A percentile compares a stretch with the other conserved stretches of the same genome.
These are phyloP conservation scores for Bufo gargarizans DNA, from an alignment of 2,113 vertebrate species.

Conservation along the genomic window DNA sequence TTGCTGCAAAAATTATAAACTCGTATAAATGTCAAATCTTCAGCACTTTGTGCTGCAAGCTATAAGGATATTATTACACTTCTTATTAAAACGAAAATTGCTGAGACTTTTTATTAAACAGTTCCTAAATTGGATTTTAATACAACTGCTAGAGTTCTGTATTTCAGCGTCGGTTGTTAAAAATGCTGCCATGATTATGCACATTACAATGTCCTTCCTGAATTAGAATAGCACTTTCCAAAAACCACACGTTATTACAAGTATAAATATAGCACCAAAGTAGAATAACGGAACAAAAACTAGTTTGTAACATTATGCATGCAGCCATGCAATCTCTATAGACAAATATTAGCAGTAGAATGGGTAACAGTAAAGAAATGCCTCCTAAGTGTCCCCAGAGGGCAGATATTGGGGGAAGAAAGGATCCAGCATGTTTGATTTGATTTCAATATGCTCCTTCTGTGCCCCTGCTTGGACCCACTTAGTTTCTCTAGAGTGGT, in stretches of 20 bases:
- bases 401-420: no score
- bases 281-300: not conserved
- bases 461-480: no score
- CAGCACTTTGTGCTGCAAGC: not conserved
- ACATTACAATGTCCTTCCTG: not conserved
- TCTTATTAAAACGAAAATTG: not conserved
- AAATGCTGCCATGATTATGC: not conserved
- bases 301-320: not conserved
- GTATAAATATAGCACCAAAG: not conserved
- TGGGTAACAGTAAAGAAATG: not conserved
- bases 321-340: not conserved
- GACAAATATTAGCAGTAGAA: not conserved
- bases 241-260: conserved; percentile 14
- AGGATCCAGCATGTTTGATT: no score
- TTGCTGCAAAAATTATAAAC: conserved; percentile 24
- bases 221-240: not conserved
- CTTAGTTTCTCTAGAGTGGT: no score
- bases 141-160: conserved; percentile 4
- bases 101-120: conserved; percentile 26
- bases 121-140: conserved; percentile 23
- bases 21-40: conserved; percentile 5
- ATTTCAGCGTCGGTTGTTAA: not conserved
- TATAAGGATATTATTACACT: conserved; percentile 13
- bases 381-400: no score
- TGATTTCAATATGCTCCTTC: no score